Evolutionary conservation across 2,113 vertebrate species (phyloP), one percentile per base, ranked within the genome.

Genomic region (Aspidoscelis tigris): DNA sequence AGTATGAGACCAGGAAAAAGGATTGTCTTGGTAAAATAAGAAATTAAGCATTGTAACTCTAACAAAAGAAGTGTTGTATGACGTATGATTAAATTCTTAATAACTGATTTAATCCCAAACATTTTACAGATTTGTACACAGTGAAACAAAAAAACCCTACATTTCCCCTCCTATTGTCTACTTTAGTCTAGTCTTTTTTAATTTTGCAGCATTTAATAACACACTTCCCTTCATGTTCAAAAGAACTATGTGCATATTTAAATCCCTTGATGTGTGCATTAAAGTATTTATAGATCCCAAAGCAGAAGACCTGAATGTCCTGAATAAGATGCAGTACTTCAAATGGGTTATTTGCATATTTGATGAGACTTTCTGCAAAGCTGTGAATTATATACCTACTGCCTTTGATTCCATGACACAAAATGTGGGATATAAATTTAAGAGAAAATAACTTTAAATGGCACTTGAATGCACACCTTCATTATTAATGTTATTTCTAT

Each of bases 1-100:
- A 78, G 88, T 1, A 11, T 68, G n/a, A 80, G 14, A 85, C 47
- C 7, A 12, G 74, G 44, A 43, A 78, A 72, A 84, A 75, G 79
- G 11, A 44, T 80, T 41, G 12, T 61, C 14, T 76, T 33, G 82
- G 39, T 50, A 82, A 41, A 73, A 76, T 83, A 65, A 77, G 50
- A 24, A 78, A 83, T n/a, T n/a, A 33, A 81, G 70, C n/a, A 20
- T 84, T 8, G 2, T 24, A 53, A 82, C 10, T 76, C 82, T 84
- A 26, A 53, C 65, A 83, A 73, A 87, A 20, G 87, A 61, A 65
- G 86, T 65, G 1, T 20, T 2, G 80, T 5, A 8, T 26, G 24
- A 5, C 2, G 22, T 24, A 66, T 24, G 6, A 26, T 66, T 66
- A 26, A 1, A 66, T 66, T 7, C 65, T 66, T 24, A 66, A 7